Evolutionary conservation across 1,140 invertebrate genomes (phyloP).

Genomic region (Tigriopus japonicus): DNA sequence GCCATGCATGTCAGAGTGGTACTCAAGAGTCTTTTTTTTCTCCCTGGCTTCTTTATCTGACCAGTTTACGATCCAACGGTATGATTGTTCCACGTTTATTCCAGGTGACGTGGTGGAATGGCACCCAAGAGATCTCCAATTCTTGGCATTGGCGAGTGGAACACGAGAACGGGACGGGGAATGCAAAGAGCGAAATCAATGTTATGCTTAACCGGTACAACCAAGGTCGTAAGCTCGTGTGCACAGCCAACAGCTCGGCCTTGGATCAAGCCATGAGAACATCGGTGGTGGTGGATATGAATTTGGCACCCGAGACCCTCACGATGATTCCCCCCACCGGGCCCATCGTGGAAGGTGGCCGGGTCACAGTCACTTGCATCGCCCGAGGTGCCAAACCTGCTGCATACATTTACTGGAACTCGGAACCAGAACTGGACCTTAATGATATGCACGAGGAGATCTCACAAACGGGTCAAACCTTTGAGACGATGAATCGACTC

Average conservation of each 20-base stretch:
- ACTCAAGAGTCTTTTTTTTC: too few relatives aligned
- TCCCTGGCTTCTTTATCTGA: too few relatives aligned
- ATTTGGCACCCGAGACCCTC: neutral
- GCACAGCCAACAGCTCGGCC: neutral
- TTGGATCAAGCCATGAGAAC: neutral
- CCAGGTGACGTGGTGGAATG: conserved; percentile 1
- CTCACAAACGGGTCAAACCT: neutral
- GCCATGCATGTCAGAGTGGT: too few relatives aligned
- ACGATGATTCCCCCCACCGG: conserved; percentile 25
- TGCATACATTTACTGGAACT: conserved; percentile 63
- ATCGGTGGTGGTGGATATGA: neutral
- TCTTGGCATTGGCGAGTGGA: conserved; percentile 5
- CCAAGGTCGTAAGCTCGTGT: neutral
- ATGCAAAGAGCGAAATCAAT: conserved; percentile 5
- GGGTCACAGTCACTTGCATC: conserved; percentile 50
- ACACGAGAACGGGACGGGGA: conserved; percentile 6
- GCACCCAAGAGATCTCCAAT: conserved; percentile 2
- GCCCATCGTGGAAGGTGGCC: conserved; percentile 54
- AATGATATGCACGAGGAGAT: conserved; percentile 2
- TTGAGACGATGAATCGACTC: neutral
- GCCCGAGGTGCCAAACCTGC: conserved; percentile 55
- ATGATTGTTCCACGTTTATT: neutral
- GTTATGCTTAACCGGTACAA: neutral
- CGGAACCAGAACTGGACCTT: conserved; percentile 27
- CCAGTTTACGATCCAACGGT: too few relatives aligned